These are phyloP conservation scores for Aspidoscelis tigris DNA, from an alignment of 2,113 vertebrate species.

Conservation along the genomic window DNA sequence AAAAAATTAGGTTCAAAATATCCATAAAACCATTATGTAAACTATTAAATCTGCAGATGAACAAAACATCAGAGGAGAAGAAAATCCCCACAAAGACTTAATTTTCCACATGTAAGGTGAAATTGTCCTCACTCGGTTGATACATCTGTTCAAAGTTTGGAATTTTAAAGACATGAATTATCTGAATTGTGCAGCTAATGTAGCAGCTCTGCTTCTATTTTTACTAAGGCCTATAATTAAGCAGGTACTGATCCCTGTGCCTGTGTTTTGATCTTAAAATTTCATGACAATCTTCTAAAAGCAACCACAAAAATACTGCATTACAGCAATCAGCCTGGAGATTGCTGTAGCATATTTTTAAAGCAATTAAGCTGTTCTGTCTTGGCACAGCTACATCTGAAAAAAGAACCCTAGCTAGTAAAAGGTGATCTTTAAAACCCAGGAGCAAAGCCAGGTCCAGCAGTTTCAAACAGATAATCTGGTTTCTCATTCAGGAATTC, in stretches of 20 bases:
- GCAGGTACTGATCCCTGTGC: too few species aligned
- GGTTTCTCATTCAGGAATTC: background rate
- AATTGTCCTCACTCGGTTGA: too few species aligned
- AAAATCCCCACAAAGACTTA: background rate
- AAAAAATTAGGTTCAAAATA: background rate
- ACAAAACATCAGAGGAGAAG: background rate
- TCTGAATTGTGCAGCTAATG: background rate
- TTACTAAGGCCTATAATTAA: background rate
- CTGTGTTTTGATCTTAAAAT: background rate
- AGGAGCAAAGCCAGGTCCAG: background rate
- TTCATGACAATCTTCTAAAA: background rate
- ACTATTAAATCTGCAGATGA: background rate
- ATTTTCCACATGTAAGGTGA: too few species aligned
- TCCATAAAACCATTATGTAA: background rate
- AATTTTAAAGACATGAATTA: too few species aligned
- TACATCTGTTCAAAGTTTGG: too few species aligned
- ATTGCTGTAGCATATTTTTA: background rate
- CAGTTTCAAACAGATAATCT: background rate
- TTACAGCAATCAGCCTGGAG: background rate
- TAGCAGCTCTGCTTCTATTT: background rate
- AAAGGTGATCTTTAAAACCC: background rate
- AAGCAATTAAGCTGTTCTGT: background rate
- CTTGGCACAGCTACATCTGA: background rate
- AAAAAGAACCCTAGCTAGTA: too few species aligned
- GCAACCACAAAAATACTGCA: background rate